Evolutionary conservation across 1,140 invertebrate species (phyloP), one percentile per base, ranked within the genome.

Genomic region (Hermetia illucens): DNA sequence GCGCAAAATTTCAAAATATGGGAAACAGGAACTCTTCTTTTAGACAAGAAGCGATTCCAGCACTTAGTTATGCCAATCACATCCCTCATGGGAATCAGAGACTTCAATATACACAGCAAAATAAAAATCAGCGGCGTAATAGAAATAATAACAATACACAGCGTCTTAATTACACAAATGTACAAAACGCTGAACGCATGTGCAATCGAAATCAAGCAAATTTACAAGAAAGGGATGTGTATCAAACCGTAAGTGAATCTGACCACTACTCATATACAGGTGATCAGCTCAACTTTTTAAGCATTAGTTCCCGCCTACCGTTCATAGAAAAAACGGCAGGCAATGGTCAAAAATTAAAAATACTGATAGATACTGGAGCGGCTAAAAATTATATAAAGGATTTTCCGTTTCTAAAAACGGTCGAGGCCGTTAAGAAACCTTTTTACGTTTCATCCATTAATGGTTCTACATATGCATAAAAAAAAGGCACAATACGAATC

Each of bases 311-410:
- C 30, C 30, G 12, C 5, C 30, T 32, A 8, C 30, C 30, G 13
- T 13, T 6, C 13, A 16, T 32, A 8, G 17, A 13, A 5, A 12
- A 16, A 32, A 32, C 30, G 17, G 5, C 5, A 32, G 30, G 8
- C n/a, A n/a, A n/a, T 3, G 34, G 34, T 13, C 21, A 36, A 5
- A 10, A 21, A 21, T 10, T 36, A 36, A 21, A 21, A 21, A 5
- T 36, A n/a, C 18, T 36, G 5, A 36, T 36, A 21, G 34, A 36
- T 24, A 36, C 34, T 4, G 34, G 34, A 21, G 19, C 34, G n/a
- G 3, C 34, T 12, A 18, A 36, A 5, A 36, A 22, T n/a, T 20
- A 36, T 13, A 32, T 5, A 6, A 32, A n/a, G n/a, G n/a, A n/a
- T n/a, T n/a, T n/a, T n/a, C n/a, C n/a, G n/a, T n/a, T n/a, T n/a